Evolutionary conservation across 2,797 vertebrate species (phyloP), one percentile per base, ranked within the genome.

Genomic region (Luscinia luscinia): DNA sequence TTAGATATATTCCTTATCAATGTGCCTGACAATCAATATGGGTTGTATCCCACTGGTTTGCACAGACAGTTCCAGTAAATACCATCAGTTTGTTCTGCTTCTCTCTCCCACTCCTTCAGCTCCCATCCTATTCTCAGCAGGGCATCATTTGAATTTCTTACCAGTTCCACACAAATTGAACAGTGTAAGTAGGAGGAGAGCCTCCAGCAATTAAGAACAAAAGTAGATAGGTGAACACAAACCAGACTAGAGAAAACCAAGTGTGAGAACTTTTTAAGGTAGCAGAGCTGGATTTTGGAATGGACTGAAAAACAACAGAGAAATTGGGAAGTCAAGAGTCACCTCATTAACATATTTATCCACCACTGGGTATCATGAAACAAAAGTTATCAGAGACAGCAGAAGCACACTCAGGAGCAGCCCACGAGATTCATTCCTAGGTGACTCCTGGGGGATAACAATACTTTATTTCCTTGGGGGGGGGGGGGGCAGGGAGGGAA

Each of bases 201-300:
- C 59, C 82, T 90, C 66, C 38, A 90, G 66, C 75, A 95, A 84
- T 64, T 49, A 90, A 72, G 77, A 86, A 73, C 70, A 88, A 76
- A 84, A 67, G 40, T 13, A 76, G 70, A 3, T 41, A 89, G 91
- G 40, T 40, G 62, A 94, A 82, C 38, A 63, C 57, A 85, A 27
- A 92, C n/a, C 63, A 92, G 48, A 63, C 48, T 63, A 62, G 4
- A 90, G 32, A 86, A 95, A 93, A 86, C 26, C 51, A 83, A 54
- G 45, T 3, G 9, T 21, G n/a, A 91, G 59, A 84, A 75, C 8
- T 63, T 46, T 51, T 63, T 59, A 90, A 84, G 67, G 62, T 18
- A 87, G 70, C 51, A 87, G 26, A 89, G 40, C 9, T 59, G 20
- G 34, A 76, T 84, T 88, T 73, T 79, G 43, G 82, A 88, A 66